phyloP scores from a whole-genome alignment of 2,113 vertebrate species.

The Lagopus leucura region DNA sequence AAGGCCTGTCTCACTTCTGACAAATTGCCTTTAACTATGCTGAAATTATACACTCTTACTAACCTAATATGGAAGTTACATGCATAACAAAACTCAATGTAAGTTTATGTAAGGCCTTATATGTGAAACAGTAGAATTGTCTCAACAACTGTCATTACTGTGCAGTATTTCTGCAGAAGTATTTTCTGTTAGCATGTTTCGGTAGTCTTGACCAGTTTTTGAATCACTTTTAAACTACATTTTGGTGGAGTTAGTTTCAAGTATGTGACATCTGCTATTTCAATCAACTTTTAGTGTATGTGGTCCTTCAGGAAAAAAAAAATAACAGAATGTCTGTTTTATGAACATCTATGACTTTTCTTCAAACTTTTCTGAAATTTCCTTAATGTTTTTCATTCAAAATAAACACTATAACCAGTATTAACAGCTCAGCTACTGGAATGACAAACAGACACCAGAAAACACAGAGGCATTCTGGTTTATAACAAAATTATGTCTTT shows the following conservation, averaged over 20 bases:
- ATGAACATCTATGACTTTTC: not conserved
- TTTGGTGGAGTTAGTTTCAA: not conserved
- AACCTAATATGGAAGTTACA: not conserved
- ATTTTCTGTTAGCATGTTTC: not conserved
- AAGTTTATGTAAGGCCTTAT: not conserved
- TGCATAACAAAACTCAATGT: not conserved
- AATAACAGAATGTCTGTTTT: not conserved
- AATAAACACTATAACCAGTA: not conserved
- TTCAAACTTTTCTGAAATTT: not conserved
- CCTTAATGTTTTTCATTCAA: not conserved
- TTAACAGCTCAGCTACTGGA: not conserved
- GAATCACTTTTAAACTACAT: not conserved
- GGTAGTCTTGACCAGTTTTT: not conserved
- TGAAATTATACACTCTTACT: not conserved
- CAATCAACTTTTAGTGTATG: not conserved
- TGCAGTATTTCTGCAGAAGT: not conserved
- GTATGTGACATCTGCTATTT: not conserved
- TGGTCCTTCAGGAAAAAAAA: not conserved
- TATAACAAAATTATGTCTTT: not conserved
- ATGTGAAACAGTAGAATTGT: not conserved
- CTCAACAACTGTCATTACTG: not conserved
- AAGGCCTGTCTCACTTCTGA: not conserved
- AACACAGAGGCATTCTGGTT: not conserved
- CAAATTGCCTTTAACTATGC: not conserved
- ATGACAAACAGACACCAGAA: not conserved